A percentile compares a stretch with the other conserved stretches of the same genome.
These are phyloP conservation scores for Drosophila neocordata DNA, from an alignment of 1,140 invertebrate genomes.

Conservation along the genomic window DNA sequence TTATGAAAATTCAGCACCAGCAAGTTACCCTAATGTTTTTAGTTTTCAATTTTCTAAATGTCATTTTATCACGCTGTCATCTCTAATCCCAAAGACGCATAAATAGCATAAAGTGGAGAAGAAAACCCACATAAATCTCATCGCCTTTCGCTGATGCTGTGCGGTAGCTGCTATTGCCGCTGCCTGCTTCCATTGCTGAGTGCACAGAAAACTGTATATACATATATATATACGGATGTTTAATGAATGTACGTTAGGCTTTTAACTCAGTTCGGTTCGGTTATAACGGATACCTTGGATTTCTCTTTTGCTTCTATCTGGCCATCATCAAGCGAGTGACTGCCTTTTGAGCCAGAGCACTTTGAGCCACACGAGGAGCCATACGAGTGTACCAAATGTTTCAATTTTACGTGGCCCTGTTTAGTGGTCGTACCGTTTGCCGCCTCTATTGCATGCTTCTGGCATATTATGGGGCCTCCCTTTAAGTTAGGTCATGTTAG, in stretches of 20 bases:
- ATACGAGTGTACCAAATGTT: constrained; percentile 55
- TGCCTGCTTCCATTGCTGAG: constrained; percentile 38
- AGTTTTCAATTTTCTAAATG: no score
- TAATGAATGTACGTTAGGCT: constrained; percentile 68
- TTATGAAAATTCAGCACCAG: no score
- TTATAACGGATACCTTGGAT: no score
- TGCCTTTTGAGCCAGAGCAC: constrained; percentile 33
- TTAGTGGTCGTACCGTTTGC: constrained; percentile 48
- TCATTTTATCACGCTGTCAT: constrained; percentile 29
- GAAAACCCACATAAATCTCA: constrained; percentile 58
- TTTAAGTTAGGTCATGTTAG: not conserved
- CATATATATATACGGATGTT: constrained; percentile 44
- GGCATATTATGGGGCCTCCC: constrained; percentile 10
- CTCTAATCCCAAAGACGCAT: constrained; percentile 21
- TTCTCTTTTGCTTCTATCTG: not conserved
- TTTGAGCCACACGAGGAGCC: constrained; percentile 9
- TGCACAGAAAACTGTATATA: constrained; percentile 53
- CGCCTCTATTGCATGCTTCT: constrained; percentile 16
- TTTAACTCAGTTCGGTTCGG: not conserved
- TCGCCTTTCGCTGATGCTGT: constrained; percentile 25
- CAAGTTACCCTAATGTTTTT: no score
- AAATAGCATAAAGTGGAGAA: constrained; percentile 13
- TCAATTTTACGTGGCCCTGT: constrained; percentile 70
- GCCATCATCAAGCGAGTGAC: not conserved
- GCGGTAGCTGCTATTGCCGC: constrained; percentile 10